Conservation (phyloP, 2,113 vertebrate species). For the Ptychochromis oligacanthus region DNA sequence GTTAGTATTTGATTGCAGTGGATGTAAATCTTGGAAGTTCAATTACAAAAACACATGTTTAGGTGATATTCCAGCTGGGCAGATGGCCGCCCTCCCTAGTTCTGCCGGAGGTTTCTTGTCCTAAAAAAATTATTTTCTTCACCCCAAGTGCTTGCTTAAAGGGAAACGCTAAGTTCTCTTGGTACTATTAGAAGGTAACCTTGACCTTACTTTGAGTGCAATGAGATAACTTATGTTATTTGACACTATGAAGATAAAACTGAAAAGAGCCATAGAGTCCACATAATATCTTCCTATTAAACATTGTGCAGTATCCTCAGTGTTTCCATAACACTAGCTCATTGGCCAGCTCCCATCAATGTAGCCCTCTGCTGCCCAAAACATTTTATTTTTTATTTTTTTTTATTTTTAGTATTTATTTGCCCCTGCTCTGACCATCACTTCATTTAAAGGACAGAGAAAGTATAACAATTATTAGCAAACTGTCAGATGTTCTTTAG, state of each 20-base stretch:
- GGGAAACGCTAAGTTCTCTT: not conserved
- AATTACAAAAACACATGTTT: not conserved
- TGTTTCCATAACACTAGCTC: not conserved
- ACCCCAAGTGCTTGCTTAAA: not conserved
- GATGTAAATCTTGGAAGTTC: not conserved
- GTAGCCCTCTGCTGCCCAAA: not conserved
- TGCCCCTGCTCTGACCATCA: not conserved
- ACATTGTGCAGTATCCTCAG: no score
- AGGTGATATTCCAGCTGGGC: not conserved
- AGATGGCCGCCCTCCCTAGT: not conserved
- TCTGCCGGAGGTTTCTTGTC: not conserved
- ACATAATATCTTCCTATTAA: not conserved
- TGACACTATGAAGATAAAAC: no score
- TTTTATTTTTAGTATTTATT: no score
- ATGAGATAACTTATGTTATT: not conserved
- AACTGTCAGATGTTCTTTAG: not conserved
- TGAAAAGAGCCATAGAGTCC: not conserved
- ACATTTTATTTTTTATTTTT: no score
- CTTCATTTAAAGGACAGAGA: not conserved
- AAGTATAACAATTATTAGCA: not conserved
- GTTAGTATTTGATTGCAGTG: not conserved
- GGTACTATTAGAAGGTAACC: not conserved
- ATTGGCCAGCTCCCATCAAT: not conserved
- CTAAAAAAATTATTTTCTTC: not conserved
- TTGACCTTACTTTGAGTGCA: not conserved